A percentile compares a stretch with the other conserved stretches of the same genome.
phyloP scores from a whole-genome alignment of 2,113 vertebrate genomes.

The Pseudorhombus dupliciocellatus region DNA sequence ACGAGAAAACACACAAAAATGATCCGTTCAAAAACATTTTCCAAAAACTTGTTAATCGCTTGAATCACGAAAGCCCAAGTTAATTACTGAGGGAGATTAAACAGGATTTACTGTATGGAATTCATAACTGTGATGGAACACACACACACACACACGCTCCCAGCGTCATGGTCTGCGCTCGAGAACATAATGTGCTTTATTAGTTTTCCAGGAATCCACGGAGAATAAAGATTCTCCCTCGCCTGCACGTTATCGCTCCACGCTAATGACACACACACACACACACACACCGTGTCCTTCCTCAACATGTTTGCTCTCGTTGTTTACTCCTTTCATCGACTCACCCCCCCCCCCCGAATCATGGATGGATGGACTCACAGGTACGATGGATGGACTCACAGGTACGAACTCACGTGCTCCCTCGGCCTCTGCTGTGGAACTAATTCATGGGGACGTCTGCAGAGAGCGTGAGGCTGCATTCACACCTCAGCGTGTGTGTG shows the following conservation, averaged over 20 bases:
- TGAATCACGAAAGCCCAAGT: background rate
- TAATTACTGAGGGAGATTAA: slow-evolving; percentile 35
- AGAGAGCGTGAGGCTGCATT: slow-evolving; percentile 23
- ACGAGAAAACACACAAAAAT: background rate
- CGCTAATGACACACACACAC: too few species aligned
- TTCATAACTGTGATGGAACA: background rate
- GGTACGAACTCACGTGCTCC: slow-evolving; percentile 11
- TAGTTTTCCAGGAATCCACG: too few species aligned
- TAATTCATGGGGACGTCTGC: slow-evolving; percentile 45
- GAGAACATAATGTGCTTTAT: too few species aligned
- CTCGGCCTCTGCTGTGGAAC: slow-evolving; percentile 21
- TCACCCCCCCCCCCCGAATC: slow-evolving; percentile 20
- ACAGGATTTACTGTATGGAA: slow-evolving; percentile 1
- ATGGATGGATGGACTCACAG: slow-evolving; percentile 9
- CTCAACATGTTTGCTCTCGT: too few species aligned
- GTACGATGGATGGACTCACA: background rate
- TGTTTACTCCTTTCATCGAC: background rate
- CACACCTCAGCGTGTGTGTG: slow-evolving; percentile 14
- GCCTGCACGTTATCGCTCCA: too few species aligned
- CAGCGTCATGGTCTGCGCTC: background rate
- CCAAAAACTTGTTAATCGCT: background rate
- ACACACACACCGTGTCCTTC: too few species aligned
- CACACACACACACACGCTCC: background rate
- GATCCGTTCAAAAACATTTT: background rate
- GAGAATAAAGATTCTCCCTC: too few species aligned